Evolutionary conservation across 2,797 vertebrate genomes (phyloP).

Genomic region (Simalia tracyae): DNA sequence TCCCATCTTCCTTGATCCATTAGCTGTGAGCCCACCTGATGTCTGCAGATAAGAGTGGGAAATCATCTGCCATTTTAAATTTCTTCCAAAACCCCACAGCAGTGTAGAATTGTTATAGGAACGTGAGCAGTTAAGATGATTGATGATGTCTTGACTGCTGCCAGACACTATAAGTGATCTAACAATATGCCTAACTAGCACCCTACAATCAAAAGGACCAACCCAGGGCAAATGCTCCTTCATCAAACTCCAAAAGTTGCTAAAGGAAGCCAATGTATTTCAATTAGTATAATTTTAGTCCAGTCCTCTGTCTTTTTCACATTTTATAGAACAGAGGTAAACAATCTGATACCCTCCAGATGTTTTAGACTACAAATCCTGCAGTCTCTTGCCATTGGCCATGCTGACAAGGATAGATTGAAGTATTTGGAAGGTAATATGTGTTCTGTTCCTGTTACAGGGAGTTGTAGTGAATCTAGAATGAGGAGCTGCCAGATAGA

Average conservation of each 20-base stretch:
- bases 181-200: background rate
- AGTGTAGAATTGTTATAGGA: background rate
- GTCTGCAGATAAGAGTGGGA: background rate
- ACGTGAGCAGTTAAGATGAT: background rate
- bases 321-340: background rate
- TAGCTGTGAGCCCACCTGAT: background rate
- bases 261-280: background rate
- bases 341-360: background rate
- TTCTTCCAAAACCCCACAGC: background rate
- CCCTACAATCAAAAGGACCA: background rate
- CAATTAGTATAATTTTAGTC: background rate
- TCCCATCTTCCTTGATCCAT: background rate
- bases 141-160: background rate
- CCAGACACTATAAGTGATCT: background rate
- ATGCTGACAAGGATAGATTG: background rate
- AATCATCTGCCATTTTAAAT: background rate
- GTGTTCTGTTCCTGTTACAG: background rate
- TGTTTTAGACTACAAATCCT: background rate
- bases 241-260: no score
- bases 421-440: background rate
- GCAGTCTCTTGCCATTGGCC: background rate
- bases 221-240: background rate
- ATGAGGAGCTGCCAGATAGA: background rate
- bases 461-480: background rate
- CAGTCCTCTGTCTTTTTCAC: background rate